Evolutionary conservation across 2,797 vertebrate species (phyloP).

Genomic region (Anguilla marmorata): DNA sequence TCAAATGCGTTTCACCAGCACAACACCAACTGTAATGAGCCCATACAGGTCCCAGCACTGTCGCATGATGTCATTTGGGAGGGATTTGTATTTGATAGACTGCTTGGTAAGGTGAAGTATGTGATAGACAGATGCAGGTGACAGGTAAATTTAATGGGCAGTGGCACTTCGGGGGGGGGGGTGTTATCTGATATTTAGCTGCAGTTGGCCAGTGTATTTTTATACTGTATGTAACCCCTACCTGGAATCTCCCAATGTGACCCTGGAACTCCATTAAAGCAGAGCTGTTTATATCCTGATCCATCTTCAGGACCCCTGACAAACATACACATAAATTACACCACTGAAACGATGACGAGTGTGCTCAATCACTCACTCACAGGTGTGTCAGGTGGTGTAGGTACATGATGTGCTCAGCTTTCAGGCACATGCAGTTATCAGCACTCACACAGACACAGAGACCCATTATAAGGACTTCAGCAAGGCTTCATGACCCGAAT

Average conservation of each 20-base stretch:
- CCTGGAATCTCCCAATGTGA: slow-evolving; percentile 94
- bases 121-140: background rate
- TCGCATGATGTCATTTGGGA: background rate
- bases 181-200: background rate
- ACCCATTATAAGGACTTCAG: background rate
- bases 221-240: slow-evolving; percentile 49
- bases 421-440: background rate
- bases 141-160: background rate
- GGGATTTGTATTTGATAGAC: background rate
- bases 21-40: background rate
- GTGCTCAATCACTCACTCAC: background rate
- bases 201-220: background rate
- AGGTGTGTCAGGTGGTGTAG: background rate
- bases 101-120: background rate
- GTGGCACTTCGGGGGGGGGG: background rate
- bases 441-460: background rate
- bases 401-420: background rate
- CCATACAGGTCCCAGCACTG: background rate
- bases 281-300: slow-evolving; percentile 80
- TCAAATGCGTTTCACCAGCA: background rate
- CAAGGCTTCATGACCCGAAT: background rate
- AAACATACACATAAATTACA: slow-evolving; percentile 22
- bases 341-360: background rate
- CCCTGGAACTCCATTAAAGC: slow-evolving; percentile 89
- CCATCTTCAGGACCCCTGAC: slow-evolving; percentile 82